Conservation (phyloP, 2,888 invertebrate genomes). For the Venusia cambrica region DNA sequence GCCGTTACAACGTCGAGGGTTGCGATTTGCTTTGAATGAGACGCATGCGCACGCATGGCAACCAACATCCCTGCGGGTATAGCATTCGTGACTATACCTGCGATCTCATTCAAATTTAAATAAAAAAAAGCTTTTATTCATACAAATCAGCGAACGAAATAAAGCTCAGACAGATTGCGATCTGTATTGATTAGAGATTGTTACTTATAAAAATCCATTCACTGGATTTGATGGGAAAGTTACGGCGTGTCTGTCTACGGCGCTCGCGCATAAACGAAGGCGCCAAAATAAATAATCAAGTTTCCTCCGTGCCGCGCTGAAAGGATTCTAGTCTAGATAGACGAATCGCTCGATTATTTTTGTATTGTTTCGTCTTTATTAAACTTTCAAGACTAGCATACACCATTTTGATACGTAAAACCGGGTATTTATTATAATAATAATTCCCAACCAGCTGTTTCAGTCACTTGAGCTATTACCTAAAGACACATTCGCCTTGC, state of each 20-base stretch:
- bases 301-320: conserved; percentile 38
- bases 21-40: conserved; percentile 49
- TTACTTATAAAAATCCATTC: conserved; percentile 56
- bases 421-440: no score
- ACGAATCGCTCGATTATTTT: conserved; percentile 7
- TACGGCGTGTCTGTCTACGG: conserved; percentile 69
- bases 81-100: conserved; percentile 36
- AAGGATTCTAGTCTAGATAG: conserved; percentile 36
- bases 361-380: no score
- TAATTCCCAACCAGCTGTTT: no score
- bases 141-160: conserved; percentile 22
- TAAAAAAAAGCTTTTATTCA: conserved; percentile 16
- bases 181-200: conserved; percentile 38
- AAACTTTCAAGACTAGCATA: no score
- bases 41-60: conserved; percentile 45
- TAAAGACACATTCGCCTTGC: no score
- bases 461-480: no score
- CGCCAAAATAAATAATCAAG: conserved; percentile 74
- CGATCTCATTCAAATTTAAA: conserved; percentile 28
- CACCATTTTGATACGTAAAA: no score
- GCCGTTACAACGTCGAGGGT: conserved; percentile 58
- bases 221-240: conserved; percentile 55
- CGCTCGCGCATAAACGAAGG: conserved; percentile 58
- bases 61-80: conserved; percentile 29
- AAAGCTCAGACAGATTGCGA: conserved; percentile 24